A percentile compares a stretch with the other conserved stretches of the same genome.
These are phyloP conservation scores for Hemicordylus capensis DNA, from an alignment of 2,113 vertebrate species.

Conservation along the genomic window DNA sequence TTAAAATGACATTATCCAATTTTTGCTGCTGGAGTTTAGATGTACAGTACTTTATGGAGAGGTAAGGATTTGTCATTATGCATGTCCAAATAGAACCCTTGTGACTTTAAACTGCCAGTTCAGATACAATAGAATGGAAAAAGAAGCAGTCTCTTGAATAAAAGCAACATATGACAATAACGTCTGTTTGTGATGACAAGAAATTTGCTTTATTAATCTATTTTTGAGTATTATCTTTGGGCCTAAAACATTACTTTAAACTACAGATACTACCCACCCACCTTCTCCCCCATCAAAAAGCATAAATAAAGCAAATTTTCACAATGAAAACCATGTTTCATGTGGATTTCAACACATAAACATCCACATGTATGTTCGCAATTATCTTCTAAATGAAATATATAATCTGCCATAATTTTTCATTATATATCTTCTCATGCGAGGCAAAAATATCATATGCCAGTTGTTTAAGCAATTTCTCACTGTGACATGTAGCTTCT, in stretches of 20 bases:
- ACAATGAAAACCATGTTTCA: not conserved
- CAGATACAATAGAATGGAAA: constrained; percentile 50
- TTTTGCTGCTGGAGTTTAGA: constrained; percentile 65
- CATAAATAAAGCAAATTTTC: not conserved
- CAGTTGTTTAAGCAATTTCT: constrained; percentile 50
- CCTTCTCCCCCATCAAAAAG: constrained; percentile 5
- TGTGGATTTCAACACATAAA: not conserved
- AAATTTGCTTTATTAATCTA: not conserved
- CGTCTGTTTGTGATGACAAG: not conserved
- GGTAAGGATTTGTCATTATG: constrained; percentile 25
- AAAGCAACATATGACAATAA: constrained; percentile 45
- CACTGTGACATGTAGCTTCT: constrained; percentile 46
- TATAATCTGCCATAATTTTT: not conserved
- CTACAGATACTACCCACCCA: not conserved
- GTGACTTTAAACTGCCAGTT: constrained; percentile 37
- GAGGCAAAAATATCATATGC: constrained; percentile 37
- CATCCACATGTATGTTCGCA: not conserved
- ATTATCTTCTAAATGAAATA: constrained; percentile 27
- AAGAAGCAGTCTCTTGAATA: constrained; percentile 27
- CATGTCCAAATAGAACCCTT: constrained; percentile 1
- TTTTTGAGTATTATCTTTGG: not conserved
- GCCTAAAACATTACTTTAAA: constrained; percentile 39
- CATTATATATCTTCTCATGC: not conserved
- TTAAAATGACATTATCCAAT: constrained; percentile 70
- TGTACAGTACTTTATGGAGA: constrained; percentile 54